These are phyloP conservation scores for Sander vitreus DNA, from an alignment of 2,113 vertebrate genomes.

Conservation along the genomic window DNA sequence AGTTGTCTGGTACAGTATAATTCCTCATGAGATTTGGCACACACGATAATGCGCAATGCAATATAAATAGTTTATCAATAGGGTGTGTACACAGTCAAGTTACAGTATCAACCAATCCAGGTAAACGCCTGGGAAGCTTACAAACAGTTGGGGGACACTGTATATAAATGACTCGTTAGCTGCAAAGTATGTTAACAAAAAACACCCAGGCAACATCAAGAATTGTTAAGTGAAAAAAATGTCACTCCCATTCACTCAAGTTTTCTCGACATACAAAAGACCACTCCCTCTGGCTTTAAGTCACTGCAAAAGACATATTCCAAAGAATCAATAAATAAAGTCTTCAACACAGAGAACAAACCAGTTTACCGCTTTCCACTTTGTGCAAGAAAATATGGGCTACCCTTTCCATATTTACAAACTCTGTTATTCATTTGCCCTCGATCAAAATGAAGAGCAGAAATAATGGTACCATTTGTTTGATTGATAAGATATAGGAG, in stretches of 20 bases:
- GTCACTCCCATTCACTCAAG: conserved; percentile 70
- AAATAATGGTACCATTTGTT: conserved; percentile 66
- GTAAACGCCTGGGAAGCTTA: conserved; percentile 80
- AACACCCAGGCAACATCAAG: conserved; percentile 83
- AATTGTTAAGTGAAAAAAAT: conserved; percentile 68
- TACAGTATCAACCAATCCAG: conserved; percentile 83
- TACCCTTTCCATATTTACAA: conserved; percentile 81
- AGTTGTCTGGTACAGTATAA: conserved; percentile 68
- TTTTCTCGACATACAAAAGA: conserved; percentile 75
- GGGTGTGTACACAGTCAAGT: conserved; percentile 80
- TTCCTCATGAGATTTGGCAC: conserved; percentile 84
- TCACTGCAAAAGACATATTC: conserved; percentile 80
- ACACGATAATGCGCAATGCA: conserved; percentile 83
- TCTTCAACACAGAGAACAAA: conserved; percentile 76
- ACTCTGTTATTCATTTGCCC: conserved; percentile 55
- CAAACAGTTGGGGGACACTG: conserved; percentile 80
- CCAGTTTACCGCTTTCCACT: conserved; percentile 67
- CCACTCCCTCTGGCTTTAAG: conserved; percentile 72
- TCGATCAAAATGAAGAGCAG: conserved; percentile 60
- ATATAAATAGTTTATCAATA: conserved; percentile 82
- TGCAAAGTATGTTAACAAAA: conserved; percentile 83
- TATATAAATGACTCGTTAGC: conserved; percentile 78
- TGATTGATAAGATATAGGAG: conserved; percentile 70
- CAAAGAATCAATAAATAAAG: conserved; percentile 83
- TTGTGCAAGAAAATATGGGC: conserved; percentile 84